phyloP scores from a whole-genome alignment of 2,797 vertebrate species.

The Ctenopoma multispine region DNA sequence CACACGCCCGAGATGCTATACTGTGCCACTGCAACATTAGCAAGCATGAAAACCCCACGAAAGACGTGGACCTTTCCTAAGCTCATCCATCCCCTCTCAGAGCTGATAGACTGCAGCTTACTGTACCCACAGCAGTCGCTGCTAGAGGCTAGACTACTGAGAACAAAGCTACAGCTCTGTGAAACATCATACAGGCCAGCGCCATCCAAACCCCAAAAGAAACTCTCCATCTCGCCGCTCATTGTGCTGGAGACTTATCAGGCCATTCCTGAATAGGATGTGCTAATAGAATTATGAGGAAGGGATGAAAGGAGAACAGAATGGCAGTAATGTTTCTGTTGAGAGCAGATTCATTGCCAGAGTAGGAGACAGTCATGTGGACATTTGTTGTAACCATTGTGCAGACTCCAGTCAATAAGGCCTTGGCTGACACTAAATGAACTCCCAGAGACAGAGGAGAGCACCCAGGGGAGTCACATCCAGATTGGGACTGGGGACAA shows the following conservation, averaged over 20 bases:
- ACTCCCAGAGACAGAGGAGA: conserved; percentile 53
- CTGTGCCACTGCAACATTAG: conserved; percentile 56
- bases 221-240: conserved; percentile 48
- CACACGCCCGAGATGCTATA: conserved; percentile 31
- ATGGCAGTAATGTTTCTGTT: conserved; percentile 63
- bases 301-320: conserved; percentile 56
- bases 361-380: conserved; percentile 15
- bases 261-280: conserved; percentile 58
- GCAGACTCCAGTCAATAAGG: conserved; percentile 46
- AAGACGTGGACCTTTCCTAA: conserved; percentile 49
- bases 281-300: conserved; percentile 77
- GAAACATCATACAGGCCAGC: conserved; percentile 55
- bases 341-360: conserved; percentile 59
- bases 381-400: conserved; percentile 68
- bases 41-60: conserved; percentile 43
- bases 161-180: conserved; percentile 65
- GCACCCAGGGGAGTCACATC: conserved; percentile 48
- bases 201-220: conserved; percentile 67
- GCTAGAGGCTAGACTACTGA: conserved; percentile 37
- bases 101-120: conserved; percentile 51
- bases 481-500: conserved; percentile 53
- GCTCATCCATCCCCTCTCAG: conserved; percentile 54
- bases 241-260: conserved; percentile 72
- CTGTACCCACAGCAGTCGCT: conserved; percentile 29
- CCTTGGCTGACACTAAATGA: conserved; percentile 62